Evolutionary conservation across 2,113 vertebrate genomes (phyloP), one percentile per base, ranked within the genome.

Genomic region (Oreocharis arfaki): DNA sequence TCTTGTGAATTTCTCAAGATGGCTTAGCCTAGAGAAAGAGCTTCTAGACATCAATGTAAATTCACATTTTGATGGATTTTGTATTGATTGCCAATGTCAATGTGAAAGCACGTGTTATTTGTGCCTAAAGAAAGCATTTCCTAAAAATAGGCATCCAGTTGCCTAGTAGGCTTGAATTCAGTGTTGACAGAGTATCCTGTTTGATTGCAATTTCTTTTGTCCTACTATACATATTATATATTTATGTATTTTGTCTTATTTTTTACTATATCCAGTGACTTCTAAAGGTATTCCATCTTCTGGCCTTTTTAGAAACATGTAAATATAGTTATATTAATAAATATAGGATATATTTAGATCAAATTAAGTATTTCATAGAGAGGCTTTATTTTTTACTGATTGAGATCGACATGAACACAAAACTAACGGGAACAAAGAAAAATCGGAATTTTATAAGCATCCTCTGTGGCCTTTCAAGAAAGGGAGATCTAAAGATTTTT

Each of bases 31-130:
- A 69, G 55, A 83, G 77, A 89, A 47, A 11, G 12, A 84, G 32
- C 33, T 82, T 71, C 47, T 79, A 59, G 61, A 59, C 49, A 73
- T 33, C 79, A 33, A 74, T 57, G 28, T 39, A 89, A 69, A 81
- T 32, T 73, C 80, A 74, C 37, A 44, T 49, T 83, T 87, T 87
- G 53, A 93, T 77, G 59, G 83, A 79, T 65, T 94, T 68, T 69
- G 21, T 77, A 95, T 92, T 84, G 86, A 97, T 94, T 85, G 52
- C 22, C 65, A 95, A 50, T 42, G 27, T 55, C 76, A 87, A 47
- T 46, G 44, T 67, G 35, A 86, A 90, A 84, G 27, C 5, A 3
- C 49, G 6, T 12, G 19, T 68, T 95, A 49, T 83, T 81, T 95
- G 14, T 27, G 60, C 47, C 91, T 57, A 24, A 78, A 77, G n/a